Evolutionary conservation across 2,113 vertebrate species (phyloP), one percentile per base, ranked within the genome.

Genomic region (Gadus macrocephalus): DNA sequence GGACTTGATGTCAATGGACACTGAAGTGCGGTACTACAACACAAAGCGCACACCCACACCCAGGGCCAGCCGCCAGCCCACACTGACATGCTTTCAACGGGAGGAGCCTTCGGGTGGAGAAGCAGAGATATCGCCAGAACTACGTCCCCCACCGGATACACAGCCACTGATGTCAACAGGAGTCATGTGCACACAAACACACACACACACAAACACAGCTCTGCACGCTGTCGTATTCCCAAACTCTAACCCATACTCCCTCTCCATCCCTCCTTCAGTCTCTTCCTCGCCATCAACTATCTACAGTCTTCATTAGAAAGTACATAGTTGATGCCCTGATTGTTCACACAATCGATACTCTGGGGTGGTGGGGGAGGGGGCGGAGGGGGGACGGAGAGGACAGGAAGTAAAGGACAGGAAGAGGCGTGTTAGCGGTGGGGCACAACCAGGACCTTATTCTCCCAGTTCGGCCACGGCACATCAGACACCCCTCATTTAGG

Each of bases 381-480:
- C 3, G 28, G 28, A 31, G 28, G 28, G 28, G 31, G 31, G 31
- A 35, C 4, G 31, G 31, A 35, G 31, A 35, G 31, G 31, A 35
- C 31, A 35, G 31, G 31, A 35, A 35, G 31, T 35, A 35, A 35
- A 35, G 31, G 31, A 35, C 31, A 35, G 31, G 4, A 35, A 35
- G 31, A 35, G 31, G 31, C 31, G 6, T 35, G 31, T 35, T 35
- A 35, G 31, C 31, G 31, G 31, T 35, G 31, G 31, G 31, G 31
- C 31, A 35, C 31, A 35, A 35, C 31, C 74, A 90, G 80, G 80
- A 80, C 78, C 85, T 88, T 80, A 84, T 83, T 85, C 82, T 88
- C 78, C 8, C 72, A 72, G 63, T 35, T 35, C 74, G 28, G 69
- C 69, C 70, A 74, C 49, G 14, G 75, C 70, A 82, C 79, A 77